Evolutionary conservation across 2,797 vertebrate species (phyloP), one percentile per base, ranked within the genome.

Genomic region (Phalanger gymnotis): DNA sequence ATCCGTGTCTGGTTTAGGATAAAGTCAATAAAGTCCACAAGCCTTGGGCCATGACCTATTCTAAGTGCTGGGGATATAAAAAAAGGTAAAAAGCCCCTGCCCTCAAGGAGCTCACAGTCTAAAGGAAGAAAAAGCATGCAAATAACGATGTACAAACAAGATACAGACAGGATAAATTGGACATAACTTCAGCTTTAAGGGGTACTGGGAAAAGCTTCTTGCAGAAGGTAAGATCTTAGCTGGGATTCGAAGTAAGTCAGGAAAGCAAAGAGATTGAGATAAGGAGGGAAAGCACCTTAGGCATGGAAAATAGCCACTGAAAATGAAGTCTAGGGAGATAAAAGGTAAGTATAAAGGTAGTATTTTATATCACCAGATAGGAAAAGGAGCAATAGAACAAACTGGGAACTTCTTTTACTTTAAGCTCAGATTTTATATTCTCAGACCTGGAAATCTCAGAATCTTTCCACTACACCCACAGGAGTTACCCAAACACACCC

Each of bases 331-430:
- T 51, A 25, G 40, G 40, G n/a, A 81, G 22, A 81, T 81, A 81
- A 81, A 47, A 47, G 9, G 25, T 87, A 87, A 51, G 4, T 47
- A 25, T 40, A 81, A 66, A 81, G n/a, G 40, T 22, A 40, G 19
- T 73, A 73, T 22, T 73, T 73, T 73, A 73, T 73, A 40, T 9
- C 14, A 91, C 5, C 30, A 25, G 31, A 4, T 52, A 91, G 92
- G 73, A 47, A 53, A 93, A 92, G 4, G 53, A 97, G 91, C 25
- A 73, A 92, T 34, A 54, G 9, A 94, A 53, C 13, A 57, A 57
- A 28, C 90, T 0, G 0, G 54, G 95, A 96, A 58, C 0, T 40
- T 93, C 54, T 93, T 54, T 92, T 93, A 91, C 94, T 95, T 54
- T 0, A 25, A 54, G 40, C 51, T 54, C 51, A 61, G 10, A 34